A percentile compares a stretch with the other conserved stretches of the same genome.
phyloP scores from a whole-genome alignment of 35 echinoderm and acorn worm genomes.

The Ptychodera flava region DNA sequence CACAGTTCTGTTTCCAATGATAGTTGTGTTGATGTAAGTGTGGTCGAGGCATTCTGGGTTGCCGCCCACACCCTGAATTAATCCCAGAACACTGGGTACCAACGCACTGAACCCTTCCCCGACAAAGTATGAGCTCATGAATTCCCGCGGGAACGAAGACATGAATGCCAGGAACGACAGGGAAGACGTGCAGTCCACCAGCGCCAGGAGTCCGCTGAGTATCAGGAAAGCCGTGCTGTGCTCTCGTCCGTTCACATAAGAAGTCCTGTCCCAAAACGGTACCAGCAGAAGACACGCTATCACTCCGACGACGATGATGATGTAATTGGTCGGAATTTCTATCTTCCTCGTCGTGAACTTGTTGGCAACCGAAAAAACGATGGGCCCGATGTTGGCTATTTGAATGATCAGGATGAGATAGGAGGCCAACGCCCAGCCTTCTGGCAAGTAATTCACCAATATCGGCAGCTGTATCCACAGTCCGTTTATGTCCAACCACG shows the following conservation, averaged over 20 bases:
- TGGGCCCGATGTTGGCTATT: background rate
- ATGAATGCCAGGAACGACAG: constrained; percentile 8
- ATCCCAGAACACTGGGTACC: background rate
- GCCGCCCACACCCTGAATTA: constrained; percentile 8
- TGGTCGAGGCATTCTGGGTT: constrained; percentile 2
- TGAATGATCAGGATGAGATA: constrained; percentile 7
- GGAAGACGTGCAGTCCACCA: background rate
- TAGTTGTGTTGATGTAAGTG: background rate
- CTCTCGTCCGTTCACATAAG: background rate
- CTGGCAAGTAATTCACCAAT: constrained; percentile 1
- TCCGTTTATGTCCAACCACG: background rate
- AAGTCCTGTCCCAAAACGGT: constrained; percentile 17
- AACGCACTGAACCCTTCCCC: constrained; percentile 15
- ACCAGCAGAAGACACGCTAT: background rate
- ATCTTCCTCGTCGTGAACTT: background rate
- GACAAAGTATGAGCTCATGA: background rate
- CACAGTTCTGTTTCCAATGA: background rate
- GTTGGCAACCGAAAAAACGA: background rate
- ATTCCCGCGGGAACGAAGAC: background rate
- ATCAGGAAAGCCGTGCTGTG: constrained; percentile 8
- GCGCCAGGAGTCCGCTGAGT: background rate
- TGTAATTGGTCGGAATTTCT: constrained; percentile 13
- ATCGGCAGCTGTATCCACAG: constrained; percentile 6
- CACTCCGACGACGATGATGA: background rate
- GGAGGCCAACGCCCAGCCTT: constrained; percentile 6